phyloP scores from a whole-genome alignment of 2,888 invertebrate species.

The Apodemia hepburni region DNA sequence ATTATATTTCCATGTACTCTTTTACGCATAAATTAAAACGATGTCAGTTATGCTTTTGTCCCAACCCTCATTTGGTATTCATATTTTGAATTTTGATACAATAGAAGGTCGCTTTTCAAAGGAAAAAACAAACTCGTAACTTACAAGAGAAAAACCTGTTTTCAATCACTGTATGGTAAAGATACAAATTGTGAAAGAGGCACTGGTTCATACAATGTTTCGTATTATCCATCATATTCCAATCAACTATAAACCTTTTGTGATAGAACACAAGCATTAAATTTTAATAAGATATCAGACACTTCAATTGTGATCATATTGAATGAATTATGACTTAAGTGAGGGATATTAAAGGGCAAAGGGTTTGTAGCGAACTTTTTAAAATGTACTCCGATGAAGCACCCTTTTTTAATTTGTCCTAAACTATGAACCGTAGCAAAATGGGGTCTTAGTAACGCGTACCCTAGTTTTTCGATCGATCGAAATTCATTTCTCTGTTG shows the following conservation, averaged over 20 bases:
- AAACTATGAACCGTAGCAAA: slow-evolving; percentile 68
- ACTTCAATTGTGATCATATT: slow-evolving; percentile 77
- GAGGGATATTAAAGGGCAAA: slow-evolving; percentile 78
- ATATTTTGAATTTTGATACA: slow-evolving; percentile 78
- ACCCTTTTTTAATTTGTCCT: slow-evolving; percentile 77
- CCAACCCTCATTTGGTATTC: slow-evolving; percentile 79
- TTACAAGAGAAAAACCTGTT: slow-evolving; percentile 74
- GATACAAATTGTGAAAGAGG: slow-evolving; percentile 79
- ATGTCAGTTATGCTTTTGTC: slow-evolving; percentile 77
- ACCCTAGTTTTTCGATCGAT: slow-evolving; percentile 45
- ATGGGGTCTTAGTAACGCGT: slow-evolving; percentile 51
- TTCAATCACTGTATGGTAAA: slow-evolving; percentile 70
- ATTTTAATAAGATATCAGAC: slow-evolving; percentile 51
- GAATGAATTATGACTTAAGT: slow-evolving; percentile 79
- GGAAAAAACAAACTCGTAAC: slow-evolving; percentile 59
- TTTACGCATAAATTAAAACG: slow-evolving; percentile 76
- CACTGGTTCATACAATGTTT: slow-evolving; percentile 68
- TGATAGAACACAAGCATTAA: slow-evolving; percentile 49
- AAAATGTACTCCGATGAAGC: slow-evolving; percentile 65
- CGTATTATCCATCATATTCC: slow-evolving; percentile 49
- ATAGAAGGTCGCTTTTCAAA: slow-evolving; percentile 69
- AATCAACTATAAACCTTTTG: slow-evolving; percentile 55
- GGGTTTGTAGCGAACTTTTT: slow-evolving; percentile 75
- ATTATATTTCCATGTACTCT: slow-evolving; percentile 79
- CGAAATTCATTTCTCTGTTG: slow-evolving; percentile 47